Evolutionary conservation across 2,888 invertebrate genomes (phyloP), one percentile per base, ranked within the genome.

Genomic region (Polyommatus icarus): DNA sequence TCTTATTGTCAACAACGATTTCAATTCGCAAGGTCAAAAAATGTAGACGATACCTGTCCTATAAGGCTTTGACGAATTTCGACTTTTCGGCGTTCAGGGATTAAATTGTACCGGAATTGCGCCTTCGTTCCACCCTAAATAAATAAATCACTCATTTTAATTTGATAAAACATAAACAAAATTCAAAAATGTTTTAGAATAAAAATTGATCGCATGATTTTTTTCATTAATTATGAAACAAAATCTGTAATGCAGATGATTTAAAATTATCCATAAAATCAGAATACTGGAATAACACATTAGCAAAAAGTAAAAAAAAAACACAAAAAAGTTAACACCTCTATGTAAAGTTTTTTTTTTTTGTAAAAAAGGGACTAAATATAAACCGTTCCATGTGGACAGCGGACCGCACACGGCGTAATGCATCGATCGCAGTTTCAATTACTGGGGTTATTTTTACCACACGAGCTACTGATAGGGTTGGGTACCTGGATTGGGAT

Each of bases 41-140:
- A 78, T 77, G 71, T 76, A 79, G 73, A 76, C 77, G 79, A 78
- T 76, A 82, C 80, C 80, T 80, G 78, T 79, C 61, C 40, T 79
- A 3, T 32, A 80, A 80, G 71, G 73, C 15, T 54, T 54, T 54
- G 12, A 54, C 18, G 54, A 54, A 54, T 78, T 82, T 78, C 78
- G 77, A 78, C 24, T 78, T 72, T 81, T 81, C 76, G 80, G 12
- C 67, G 81, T 83, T 87, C 87, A 87, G 84, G 88, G 87, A 89
- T 87, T 84, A 86, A 84, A 67, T 67, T 82, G 87, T 83, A 82
- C 88, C 87, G 89, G 90, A 89, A 91, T 92, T 92, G 92, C 92
- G 92, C 91, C 92, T 83, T 87, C 91, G 91, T 87, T 89, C 91
- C 91, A 87, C 88, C 92, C 92, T 93, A 91, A 84, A 89, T 88